phyloP scores from a whole-genome alignment of 2,888 invertebrate genomes.

The Dicranocentrus wangi region DNA sequence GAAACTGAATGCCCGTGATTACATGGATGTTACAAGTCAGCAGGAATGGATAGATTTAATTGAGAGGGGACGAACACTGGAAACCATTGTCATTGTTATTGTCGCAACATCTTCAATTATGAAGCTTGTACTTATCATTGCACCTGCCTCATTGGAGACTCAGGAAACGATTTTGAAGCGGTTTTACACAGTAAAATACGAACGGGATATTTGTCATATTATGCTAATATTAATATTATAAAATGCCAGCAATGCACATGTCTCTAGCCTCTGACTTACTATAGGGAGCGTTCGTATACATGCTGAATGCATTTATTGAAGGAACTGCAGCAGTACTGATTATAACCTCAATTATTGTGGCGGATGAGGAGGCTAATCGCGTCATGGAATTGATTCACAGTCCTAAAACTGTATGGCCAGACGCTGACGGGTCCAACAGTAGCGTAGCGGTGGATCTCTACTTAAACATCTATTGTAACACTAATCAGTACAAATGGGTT shows the following conservation, averaged over 20 bases:
- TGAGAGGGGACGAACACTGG: neutral
- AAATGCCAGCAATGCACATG: no score
- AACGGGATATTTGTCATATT: no score
- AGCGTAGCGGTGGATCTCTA: neutral
- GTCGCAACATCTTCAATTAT: neutral
- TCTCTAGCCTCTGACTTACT: no score
- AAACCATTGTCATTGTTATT: neutral
- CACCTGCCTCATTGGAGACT: no score
- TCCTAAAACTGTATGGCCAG: neutral
- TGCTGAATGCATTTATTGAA: neutral
- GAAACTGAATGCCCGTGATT: neutral
- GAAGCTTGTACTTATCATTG: neutral
- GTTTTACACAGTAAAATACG: no score
- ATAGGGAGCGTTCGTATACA: neutral
- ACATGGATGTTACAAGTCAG: neutral
- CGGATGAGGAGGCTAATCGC: neutral
- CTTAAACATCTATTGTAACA: neutral
- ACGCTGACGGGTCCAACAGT: neutral
- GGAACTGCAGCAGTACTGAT: neutral
- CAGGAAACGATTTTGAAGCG: no score
- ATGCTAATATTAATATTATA: no score
- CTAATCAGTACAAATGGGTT: neutral
- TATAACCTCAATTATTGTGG: neutral
- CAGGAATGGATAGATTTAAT: neutral
- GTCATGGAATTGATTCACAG: neutral